A percentile compares a stretch with the other conserved stretches of the same genome.
Evolutionary conservation across 2,113 vertebrate species (phyloP).

Genomic region (Trematocara nigrifrons): DNA sequence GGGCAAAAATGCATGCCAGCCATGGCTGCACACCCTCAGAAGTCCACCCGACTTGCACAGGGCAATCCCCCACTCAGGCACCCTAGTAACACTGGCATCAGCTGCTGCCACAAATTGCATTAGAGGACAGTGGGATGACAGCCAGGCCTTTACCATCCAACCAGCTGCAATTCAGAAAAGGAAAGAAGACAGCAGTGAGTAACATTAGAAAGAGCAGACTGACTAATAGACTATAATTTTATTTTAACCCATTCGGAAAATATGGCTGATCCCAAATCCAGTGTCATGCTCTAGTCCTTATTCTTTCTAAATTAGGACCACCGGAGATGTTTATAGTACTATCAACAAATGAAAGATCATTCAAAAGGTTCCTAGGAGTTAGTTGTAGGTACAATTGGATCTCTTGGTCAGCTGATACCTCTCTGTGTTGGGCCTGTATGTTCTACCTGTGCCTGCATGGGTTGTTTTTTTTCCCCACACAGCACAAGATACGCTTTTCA

Average conservation of each 20-base stretch:
- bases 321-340: not conserved
- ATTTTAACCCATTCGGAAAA: not conserved
- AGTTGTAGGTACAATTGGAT: not conserved
- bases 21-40: conserved; percentile 27
- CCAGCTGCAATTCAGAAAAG: not conserved
- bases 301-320: not conserved
- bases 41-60: conserved; percentile 3
- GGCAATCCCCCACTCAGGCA: conserved; percentile 34
- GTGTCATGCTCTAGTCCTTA: not conserved
- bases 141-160: conserved; percentile 18
- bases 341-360: not conserved
- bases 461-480: not conserved
- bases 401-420: not conserved
- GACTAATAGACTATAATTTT: not conserved
- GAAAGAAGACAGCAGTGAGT: conserved; percentile 25
- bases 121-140: conserved; percentile 46
- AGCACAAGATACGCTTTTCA: not conserved
- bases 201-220: conserved; percentile 2
- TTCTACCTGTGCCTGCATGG: not conserved
- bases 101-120: conserved; percentile 58
- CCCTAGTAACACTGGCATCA: conserved; percentile 50
- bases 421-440: not conserved
- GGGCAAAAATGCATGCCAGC: conserved; percentile 35
- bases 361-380: not conserved
- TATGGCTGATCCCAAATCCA: not conserved